Conservation (phyloP, 2,888 invertebrate species). For the Nymphalis urticae region DNA sequence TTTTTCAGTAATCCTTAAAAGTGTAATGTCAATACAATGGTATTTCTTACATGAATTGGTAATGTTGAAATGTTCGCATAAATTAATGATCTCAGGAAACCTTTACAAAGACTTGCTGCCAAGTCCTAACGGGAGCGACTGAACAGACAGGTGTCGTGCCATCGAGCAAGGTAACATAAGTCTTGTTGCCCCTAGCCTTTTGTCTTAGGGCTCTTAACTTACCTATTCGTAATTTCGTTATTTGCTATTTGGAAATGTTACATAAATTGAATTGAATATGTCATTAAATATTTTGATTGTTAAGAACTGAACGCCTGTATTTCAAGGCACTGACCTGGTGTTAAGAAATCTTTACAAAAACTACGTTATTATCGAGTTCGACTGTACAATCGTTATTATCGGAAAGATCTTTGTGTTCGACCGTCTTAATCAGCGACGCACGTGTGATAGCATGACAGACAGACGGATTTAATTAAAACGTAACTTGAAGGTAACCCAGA, state of each 20-base stretch:
- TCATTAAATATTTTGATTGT: not conserved
- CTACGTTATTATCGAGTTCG: not conserved
- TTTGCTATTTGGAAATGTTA: not conserved
- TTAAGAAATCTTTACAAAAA: not conserved
- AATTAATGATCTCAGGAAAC: slow-evolving; percentile 23
- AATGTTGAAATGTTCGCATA: slow-evolving; percentile 11
- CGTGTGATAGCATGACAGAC: slow-evolving; percentile 22
- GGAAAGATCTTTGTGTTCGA: slow-evolving; percentile 24
- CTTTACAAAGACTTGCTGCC: slow-evolving; percentile 13
- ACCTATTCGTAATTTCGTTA: not conserved
- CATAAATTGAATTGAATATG: too few species aligned
- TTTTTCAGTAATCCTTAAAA: not conserved
- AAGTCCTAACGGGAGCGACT: slow-evolving; percentile 1
- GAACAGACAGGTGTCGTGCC: slow-evolving; percentile 7
- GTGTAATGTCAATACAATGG: slow-evolving; percentile 2
- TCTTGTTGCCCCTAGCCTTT: not conserved
- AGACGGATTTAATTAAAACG: slow-evolving; percentile 29
- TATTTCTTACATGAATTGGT: slow-evolving; percentile 4
- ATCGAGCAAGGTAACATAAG: slow-evolving; percentile 1
- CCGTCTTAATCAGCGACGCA: slow-evolving; percentile 30
- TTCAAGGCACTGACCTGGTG: not conserved
- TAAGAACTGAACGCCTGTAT: not conserved
- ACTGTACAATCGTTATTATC: slow-evolving; percentile 24
- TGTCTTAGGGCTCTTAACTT: not conserved
- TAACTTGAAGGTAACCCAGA: slow-evolving; percentile 15